Evolutionary conservation across 2,888 invertebrate species (phyloP), one percentile per base, ranked within the genome.

Genomic region (Liopterus haemorrhoidalis): DNA sequence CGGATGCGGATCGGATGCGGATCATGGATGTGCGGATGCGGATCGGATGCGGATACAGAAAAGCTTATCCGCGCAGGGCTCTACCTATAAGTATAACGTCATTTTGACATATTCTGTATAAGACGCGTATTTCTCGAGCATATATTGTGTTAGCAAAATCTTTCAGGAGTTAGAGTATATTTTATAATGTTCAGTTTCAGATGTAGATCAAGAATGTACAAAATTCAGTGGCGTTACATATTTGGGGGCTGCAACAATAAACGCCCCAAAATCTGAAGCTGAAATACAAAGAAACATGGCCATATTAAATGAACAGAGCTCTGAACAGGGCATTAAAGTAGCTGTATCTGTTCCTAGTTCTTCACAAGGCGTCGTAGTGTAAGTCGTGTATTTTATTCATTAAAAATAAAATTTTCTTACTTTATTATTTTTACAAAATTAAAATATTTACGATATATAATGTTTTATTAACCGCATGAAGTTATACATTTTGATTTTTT

Each of bases 221-320:
- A 85, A 91, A 60, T 94, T 94, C 71, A 85, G 89, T 60, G 89
- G 91, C 1, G 90, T 96, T 30, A 88, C 89, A 48, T 95, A 95
- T 71, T 75, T 96, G 56, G 95, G 95, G 30, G 86, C 91, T 8
- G 88, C 91, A 41, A 82, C 84, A 54, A 92, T 96, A 57, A 85
- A 88, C 62, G 88, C 91, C 8, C 94, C 95, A 1, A 87, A 93
- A 66, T 91, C 89, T 14, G 94, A 95, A 69, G 72, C 74, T 6
- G 94, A 95, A 71, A 93, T 96, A 50, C 91, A 92, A 65, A 76
- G 86, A 40, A 93, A 93, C 64, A 95, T 96, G 87, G 81, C 82
- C 52, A 86, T 92, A 61, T 72, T 97, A 37, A 93, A 94, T 64
- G 86, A 86, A 54, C 76, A 73, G 81, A 85, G 68, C 1, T 71